Percentiles rank a stretch among this genome's conserved stretches.
phyloP scores from a whole-genome alignment of 2,888 invertebrate genomes.

The Empis stercorea region DNA sequence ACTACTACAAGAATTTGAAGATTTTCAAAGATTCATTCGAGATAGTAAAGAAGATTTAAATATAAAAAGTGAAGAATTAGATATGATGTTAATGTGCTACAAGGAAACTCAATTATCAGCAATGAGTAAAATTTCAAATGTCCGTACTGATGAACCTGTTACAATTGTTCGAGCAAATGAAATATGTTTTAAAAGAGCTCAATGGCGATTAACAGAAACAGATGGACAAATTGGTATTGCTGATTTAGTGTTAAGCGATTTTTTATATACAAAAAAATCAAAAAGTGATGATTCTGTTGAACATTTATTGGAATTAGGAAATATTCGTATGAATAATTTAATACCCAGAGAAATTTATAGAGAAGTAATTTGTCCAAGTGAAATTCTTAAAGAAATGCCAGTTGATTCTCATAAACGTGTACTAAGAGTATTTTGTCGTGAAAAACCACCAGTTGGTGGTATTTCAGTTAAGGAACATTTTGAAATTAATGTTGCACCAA shows the following conservation, averaged over 20 bases:
- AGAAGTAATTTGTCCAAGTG: slow-evolving; percentile 69
- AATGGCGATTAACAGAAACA: slow-evolving; percentile 94
- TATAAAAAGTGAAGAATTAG: slow-evolving; percentile 82
- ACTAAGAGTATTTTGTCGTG: slow-evolving; percentile 86
- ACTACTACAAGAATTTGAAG: slow-evolving; percentile 54
- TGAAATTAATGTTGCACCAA: slow-evolving; percentile 93
- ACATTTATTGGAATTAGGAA: slow-evolving; percentile 90
- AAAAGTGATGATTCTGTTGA: slow-evolving; percentile 95
- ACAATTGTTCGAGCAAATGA: slow-evolving; percentile 76
- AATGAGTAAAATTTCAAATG: slow-evolving; percentile 46
- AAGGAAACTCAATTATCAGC: slow-evolving; percentile 61
- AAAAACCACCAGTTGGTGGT: slow-evolving; percentile 95
- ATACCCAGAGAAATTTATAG: slow-evolving; percentile 89
- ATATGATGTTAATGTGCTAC: slow-evolving; percentile 89
- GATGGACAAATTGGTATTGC: slow-evolving; percentile 98
- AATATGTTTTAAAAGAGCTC: slow-evolving; percentile 96
- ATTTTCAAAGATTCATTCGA: slow-evolving; percentile 54
- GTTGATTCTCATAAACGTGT: slow-evolving; percentile 79
- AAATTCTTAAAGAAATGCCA: slow-evolving; percentile 72
- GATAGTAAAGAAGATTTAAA: slow-evolving; percentile 82
- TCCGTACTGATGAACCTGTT: slow-evolving; percentile 55
- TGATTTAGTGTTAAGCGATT: slow-evolving; percentile 88
- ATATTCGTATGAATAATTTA: slow-evolving; percentile 88
- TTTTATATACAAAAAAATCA: slow-evolving; percentile 93
- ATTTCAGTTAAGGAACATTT: slow-evolving; percentile 98